Conservation (phyloP, 2,797 vertebrate genomes). For the Channa striata region DNA sequence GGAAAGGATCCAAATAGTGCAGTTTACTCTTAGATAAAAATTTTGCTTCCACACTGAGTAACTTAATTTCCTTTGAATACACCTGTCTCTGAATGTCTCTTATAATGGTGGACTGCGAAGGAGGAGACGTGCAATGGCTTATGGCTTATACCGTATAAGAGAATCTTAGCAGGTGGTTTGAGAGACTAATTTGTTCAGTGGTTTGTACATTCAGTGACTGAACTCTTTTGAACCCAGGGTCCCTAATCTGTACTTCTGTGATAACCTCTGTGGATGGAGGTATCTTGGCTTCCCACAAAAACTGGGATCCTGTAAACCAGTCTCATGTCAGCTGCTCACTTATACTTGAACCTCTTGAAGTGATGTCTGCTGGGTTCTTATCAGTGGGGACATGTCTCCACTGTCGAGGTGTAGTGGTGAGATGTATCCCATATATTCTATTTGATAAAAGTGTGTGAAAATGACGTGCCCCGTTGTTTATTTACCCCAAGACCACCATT, state of each 20-base stretch:
- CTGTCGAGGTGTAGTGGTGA: not conserved
- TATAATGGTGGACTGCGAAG: no score
- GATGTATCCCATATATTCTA: constrained; percentile 2
- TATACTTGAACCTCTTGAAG: not conserved
- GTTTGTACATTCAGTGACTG: not conserved
- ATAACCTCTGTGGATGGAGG: not conserved
- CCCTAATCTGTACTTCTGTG: not conserved
- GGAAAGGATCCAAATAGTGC: no score
- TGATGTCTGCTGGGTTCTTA: constrained; percentile 1
- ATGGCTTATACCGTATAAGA: no score
- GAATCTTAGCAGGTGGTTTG: no score
- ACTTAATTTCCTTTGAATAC: no score
- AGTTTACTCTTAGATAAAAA: no score
- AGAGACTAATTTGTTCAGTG: no score
- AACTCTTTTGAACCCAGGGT: constrained; percentile 4
- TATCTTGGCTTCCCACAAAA: constrained; percentile 4
- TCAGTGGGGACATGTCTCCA: not conserved
- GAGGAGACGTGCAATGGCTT: no score
- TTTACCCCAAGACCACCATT: not conserved
- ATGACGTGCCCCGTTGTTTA: constrained; percentile 9
- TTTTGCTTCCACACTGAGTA: no score
- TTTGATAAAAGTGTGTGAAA: constrained; percentile 35
- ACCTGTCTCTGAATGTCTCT: no score
- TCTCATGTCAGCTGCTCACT: not conserved
- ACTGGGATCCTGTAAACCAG: constrained; percentile 18